Base-by-base conservation (phyloP, 2,888 invertebrate species). In the Seira ritae region DNA sequence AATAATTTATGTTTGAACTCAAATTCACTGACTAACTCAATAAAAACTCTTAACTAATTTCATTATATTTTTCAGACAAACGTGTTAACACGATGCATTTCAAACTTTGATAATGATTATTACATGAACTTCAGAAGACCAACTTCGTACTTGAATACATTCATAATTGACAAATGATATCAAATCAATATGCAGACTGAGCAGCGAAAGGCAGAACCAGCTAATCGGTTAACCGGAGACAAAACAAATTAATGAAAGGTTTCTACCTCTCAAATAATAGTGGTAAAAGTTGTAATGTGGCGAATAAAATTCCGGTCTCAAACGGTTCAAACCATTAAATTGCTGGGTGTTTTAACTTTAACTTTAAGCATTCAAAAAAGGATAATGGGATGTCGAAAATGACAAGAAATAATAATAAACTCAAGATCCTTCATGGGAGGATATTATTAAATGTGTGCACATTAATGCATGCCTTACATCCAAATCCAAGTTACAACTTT, bases 171-270 rank as follows among this genome's bases (percentile, higher is more conserved):
- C n/a, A n/a, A n/a, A n/a, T n/a, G n/a, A n/a, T 55, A 55, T 55
- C 2, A 55, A 22, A 24, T 78, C 24, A 65, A 22, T 71, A 71
- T 78, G 42, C 70, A 42, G 46, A 12, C 71, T 19, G 65, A 3
- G 22, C 46, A 31, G 68, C 3, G 12, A 72, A 78, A 66, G 78
- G 78, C 71, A 71, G 78, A 71, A 65, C 78, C 31, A 42, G 65
- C 78, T 78, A 78, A 78, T 78, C 78, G 78, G 70, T 78, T 78
- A 78, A 70, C 78, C 65, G 78, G 78, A 78, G 78, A 78, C 78
- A 78, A 78, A 55, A 22, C 78, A 71, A 37, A 46, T 50, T 71
- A 66, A 78, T 78, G 65, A 78, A 24, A 50, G 78, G 77, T 55
- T 78, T 12, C 37, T n/a, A 37, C 23, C 24, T 20, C 42, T 46